A percentile compares a stretch with the other conserved stretches of the same genome.
These are phyloP conservation scores for Gryllus bimaculatus DNA, from an alignment of 1,140 invertebrate genomes.

Conservation along the genomic window DNA sequence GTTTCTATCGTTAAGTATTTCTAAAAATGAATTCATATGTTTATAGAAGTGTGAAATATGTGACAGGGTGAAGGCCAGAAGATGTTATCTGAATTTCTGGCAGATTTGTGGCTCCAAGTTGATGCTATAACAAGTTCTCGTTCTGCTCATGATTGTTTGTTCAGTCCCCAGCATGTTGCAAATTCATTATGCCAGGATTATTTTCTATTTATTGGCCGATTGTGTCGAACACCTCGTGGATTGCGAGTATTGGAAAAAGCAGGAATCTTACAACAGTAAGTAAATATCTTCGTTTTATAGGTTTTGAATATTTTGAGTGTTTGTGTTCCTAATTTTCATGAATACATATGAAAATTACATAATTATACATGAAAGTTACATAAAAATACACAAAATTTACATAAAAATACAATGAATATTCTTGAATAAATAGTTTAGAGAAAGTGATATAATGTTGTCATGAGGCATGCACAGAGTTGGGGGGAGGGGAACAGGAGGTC, in stretches of 20 bases:
- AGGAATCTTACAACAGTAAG: conserved; percentile 64
- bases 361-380: not conserved
- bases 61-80: conserved; percentile 39
- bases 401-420: no score
- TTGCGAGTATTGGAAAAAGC: conserved; percentile 63
- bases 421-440: no score
- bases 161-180: conserved; percentile 78
- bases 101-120: conserved; percentile 68
- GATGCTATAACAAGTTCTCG: conserved; percentile 56
- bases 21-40: not conserved
- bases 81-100: conserved; percentile 66
- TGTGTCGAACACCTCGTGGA: conserved; percentile 66
- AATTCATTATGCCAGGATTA: conserved; percentile 87
- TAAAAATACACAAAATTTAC: not conserved
- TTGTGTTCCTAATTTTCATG: not conserved
- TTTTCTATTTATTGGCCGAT: conserved; percentile 83
- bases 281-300: conserved; percentile 24
- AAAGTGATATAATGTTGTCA: no score
- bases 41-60: conserved; percentile 10
- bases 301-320: not conserved
- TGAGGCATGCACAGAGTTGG: no score
- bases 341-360: not conserved
- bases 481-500: no score
- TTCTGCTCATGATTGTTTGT: conserved; percentile 74
- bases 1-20: not conserved